A percentile compares a stretch with the other conserved stretches of the same genome.
Conservation (phyloP, 2,888 invertebrate genomes). For the Rhagophthalmus giganteus region DNA sequence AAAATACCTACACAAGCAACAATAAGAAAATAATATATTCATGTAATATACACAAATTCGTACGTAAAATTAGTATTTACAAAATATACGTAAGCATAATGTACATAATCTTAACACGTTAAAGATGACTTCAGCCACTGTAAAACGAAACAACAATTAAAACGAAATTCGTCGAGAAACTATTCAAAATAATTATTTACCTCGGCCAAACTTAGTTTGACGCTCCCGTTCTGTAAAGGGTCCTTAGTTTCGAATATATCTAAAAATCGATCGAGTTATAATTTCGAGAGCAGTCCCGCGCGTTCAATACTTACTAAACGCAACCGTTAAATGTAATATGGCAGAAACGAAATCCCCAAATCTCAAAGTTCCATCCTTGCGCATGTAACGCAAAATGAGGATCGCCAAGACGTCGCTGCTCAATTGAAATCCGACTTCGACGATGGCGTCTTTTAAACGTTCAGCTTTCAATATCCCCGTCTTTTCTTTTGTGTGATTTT, state of each 20-base stretch:
- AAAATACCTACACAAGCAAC: too few relatives aligned
- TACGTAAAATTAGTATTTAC: slow-evolving; percentile 33
- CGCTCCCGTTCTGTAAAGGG: slow-evolving; percentile 76
- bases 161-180: background rate
- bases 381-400: slow-evolving; percentile 83
- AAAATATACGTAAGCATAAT: slow-evolving; percentile 19
- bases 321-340: slow-evolving; percentile 83
- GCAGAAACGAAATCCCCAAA: slow-evolving; percentile 92
- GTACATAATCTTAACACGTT: slow-evolving; percentile 61
- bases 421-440: slow-evolving; percentile 86
- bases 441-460: slow-evolving; percentile 77
- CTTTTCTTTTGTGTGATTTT: slow-evolving; percentile 87
- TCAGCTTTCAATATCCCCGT: slow-evolving; percentile 88
- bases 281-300: too few relatives aligned
- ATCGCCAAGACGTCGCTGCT: slow-evolving; percentile 83
- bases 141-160: slow-evolving; percentile 52
- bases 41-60: slow-evolving; percentile 22
- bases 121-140: slow-evolving; percentile 77
- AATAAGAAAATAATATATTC: slow-evolving; percentile 25
- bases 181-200: slow-evolving; percentile 54
- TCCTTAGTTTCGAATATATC: slow-evolving; percentile 77
- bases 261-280: too few relatives aligned
- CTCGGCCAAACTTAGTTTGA: slow-evolving; percentile 81
- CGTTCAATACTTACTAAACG: slow-evolving; percentile 77
- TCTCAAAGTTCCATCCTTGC: slow-evolving; percentile 88